Percentiles rank a stretch among this genome's conserved stretches.
These are phyloP conservation scores for Chloroceryle aenea DNA, from an alignment of 2,113 vertebrate species.

Conservation along the genomic window DNA sequence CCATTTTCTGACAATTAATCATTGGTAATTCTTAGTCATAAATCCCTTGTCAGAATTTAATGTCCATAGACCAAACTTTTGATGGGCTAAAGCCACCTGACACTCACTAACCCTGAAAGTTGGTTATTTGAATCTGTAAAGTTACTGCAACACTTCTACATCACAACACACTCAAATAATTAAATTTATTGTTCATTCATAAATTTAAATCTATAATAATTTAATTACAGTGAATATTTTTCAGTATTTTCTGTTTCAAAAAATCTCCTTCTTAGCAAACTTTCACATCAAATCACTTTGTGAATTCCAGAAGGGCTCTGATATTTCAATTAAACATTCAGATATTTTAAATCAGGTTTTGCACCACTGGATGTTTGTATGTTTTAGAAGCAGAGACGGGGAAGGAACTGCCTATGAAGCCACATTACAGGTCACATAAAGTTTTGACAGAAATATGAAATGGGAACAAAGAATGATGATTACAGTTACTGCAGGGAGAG, in stretches of 20 bases:
- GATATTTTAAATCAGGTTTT: neutral
- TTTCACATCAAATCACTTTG: neutral
- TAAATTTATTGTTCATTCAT: neutral
- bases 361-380: neutral
- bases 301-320: neutral
- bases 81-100: neutral
- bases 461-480: neutral
- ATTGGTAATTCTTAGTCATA: neutral
- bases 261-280: neutral
- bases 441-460: neutral
- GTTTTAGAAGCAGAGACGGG: neutral
- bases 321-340: neutral
- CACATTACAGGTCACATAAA: neutral
- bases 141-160: neutral
- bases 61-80: neutral
- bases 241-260: neutral
- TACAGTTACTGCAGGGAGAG: neutral
- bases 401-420: neutral
- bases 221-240: neutral
- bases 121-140: neutral
- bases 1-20: neutral
- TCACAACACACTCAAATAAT: neutral
- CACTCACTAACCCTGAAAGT: neutral
- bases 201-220: neutral
- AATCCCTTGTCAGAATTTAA: neutral